These are phyloP conservation scores for Cygnus olor DNA, from an alignment of 2,797 vertebrate species.

Conservation along the genomic window DNA sequence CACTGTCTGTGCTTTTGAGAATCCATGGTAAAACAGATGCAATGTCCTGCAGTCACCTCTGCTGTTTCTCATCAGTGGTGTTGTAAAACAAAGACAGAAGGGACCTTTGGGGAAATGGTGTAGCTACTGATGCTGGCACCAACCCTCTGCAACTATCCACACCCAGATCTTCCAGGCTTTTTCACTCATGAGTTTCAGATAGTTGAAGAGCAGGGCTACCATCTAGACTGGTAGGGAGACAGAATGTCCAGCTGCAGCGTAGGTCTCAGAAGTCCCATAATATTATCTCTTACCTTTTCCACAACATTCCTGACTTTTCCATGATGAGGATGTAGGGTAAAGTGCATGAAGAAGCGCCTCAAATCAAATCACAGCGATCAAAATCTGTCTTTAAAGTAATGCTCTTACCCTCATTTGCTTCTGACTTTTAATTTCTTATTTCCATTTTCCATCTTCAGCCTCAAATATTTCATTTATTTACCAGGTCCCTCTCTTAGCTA, in stretches of 20 bases:
- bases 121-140: fast-evolving
- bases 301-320: background rate
- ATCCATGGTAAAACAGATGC: background rate
- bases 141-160: background rate
- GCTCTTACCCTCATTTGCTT: background rate
- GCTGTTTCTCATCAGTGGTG: background rate
- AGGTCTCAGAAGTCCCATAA: background rate
- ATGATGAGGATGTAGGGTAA: background rate
- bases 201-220: background rate
- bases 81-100: background rate
- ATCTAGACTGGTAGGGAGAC: background rate
- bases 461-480: background rate
- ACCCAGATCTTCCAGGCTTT: background rate
- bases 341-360: background rate
- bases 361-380: background rate
- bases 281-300: background rate
- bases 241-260: background rate
- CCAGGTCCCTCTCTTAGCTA: background rate
- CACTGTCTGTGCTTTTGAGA: background rate
- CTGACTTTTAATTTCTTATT: background rate
- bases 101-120: background rate
- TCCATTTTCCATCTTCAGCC: background rate
- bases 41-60: background rate
- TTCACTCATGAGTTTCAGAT: background rate
- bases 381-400: background rate